These are phyloP conservation scores for Epinotia ramella DNA, from an alignment of 2,888 invertebrate genomes.

Conservation along the genomic window DNA sequence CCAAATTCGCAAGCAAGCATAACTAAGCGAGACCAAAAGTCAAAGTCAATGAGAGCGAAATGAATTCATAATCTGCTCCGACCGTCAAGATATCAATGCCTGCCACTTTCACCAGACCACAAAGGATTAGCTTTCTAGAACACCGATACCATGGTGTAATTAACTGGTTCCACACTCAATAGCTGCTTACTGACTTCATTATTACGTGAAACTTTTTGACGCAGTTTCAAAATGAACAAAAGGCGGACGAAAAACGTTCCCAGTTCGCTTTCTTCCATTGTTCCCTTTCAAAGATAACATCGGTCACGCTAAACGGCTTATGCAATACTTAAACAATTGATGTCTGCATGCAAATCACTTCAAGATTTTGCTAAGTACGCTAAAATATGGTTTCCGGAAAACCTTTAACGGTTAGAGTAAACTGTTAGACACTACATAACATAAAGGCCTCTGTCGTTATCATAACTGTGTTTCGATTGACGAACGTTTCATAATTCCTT, in stretches of 20 bases:
- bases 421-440: not conserved
- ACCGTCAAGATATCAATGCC: conserved; percentile 62
- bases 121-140: conserved; percentile 76
- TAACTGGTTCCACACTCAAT: conserved; percentile 66
- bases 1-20: conserved; percentile 31
- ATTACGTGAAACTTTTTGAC: conserved; percentile 42
- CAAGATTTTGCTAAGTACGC: conserved; percentile 25
- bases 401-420: not conserved
- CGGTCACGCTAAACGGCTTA: conserved; percentile 45
- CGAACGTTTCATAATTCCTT: not conserved
- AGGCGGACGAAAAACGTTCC: conserved; percentile 31
- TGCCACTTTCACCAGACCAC: conserved; percentile 69
- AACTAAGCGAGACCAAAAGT: conserved; percentile 51
- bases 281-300: conserved; percentile 48
- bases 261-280: conserved; percentile 54
- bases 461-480: not conserved
- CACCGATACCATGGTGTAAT: conserved; percentile 50
- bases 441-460: conserved; percentile 1
- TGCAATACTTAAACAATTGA: conserved; percentile 48
- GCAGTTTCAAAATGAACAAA: conserved; percentile 39
- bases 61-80: conserved; percentile 57
- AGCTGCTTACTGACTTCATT: conserved; percentile 47
- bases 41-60: conserved; percentile 58
- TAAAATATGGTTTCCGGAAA: conserved; percentile 26
- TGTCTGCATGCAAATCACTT: conserved; percentile 39